Base-by-base conservation (phyloP, 2,888 invertebrate species). In the Campoplex capitator region DNA sequence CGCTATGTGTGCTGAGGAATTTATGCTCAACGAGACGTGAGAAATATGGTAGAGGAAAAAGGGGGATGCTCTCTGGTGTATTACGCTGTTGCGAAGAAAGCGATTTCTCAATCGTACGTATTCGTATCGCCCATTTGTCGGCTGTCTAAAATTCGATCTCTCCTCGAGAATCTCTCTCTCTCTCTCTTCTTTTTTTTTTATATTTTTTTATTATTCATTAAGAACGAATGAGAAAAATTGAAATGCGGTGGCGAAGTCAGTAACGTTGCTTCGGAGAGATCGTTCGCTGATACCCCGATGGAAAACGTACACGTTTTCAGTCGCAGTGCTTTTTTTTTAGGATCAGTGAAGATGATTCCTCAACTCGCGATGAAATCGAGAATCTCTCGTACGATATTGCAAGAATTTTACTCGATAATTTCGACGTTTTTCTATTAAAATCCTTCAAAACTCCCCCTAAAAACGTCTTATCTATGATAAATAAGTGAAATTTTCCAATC, bases 1-100 rank as follows among this genome's bases (percentile, higher is more conserved):
- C n/a, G 8, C 56, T 42, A 62, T 73, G 54, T 70, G 67, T 68
- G 68, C 76, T 54, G 56, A 68, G 86, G 80, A 83, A 83, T 86
- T 86, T 73, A 65, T 51, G 83, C 80, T 80, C 73, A 83, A 86
- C 86, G 86, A 86, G 86, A 83, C 48, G 80, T 80, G 62, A 80
- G 80, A 80, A 80, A 51, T 62, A 56, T 58, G 67, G 18, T 62
- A 73, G 80, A 45, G 23, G 80, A 71, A 35, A 38, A 70, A 42
- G 42, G 58, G 62, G 23, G 75, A 23, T 75, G 76, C 23, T 23
- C 23, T 23, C 23, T 23, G 23, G 23, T 23, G 35, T 76, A 62
- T 62, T 45, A 51, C 68, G 45, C 68, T 51, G 68, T 35, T 62
- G 71, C 71, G 48, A 45, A 80, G 73, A 80, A 80, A 80, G 80